phyloP scores from a whole-genome alignment of 2,888 invertebrate species.

The Nomada ruficornis region DNA sequence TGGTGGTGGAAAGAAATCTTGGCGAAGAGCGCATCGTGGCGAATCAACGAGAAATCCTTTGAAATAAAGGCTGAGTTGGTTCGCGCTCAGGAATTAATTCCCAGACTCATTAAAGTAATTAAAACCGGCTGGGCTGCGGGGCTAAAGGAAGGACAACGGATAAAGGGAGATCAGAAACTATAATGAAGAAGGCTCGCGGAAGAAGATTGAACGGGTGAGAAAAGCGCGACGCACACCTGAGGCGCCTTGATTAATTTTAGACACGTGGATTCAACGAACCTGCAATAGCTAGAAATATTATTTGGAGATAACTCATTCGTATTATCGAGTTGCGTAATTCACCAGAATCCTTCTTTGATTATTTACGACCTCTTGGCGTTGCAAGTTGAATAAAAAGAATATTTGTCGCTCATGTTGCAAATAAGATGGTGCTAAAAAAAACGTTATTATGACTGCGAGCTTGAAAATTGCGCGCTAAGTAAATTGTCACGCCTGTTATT shows the following conservation, averaged over 20 bases:
- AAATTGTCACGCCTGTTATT: too few species aligned
- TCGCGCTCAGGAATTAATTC: slow-evolving; percentile 59
- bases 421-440: too few species aligned
- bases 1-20: slow-evolving; percentile 6
- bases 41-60: slow-evolving; percentile 32
- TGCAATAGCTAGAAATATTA: too few species aligned
- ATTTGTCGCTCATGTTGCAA: too few species aligned
- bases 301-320: too few species aligned
- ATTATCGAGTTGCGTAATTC: too few species aligned
- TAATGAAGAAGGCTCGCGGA: slow-evolving; percentile 30
- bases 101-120: slow-evolving; percentile 65
- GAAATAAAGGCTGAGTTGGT: slow-evolving; percentile 45
- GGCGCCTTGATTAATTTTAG: slow-evolving; percentile 12
- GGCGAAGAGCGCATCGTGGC: slow-evolving; percentile 38
- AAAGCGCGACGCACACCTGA: slow-evolving; percentile 14
- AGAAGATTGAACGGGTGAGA: not conserved
- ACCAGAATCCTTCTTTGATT: too few species aligned
- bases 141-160: slow-evolving; percentile 28
- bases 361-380: too few species aligned
- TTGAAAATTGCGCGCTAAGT: too few species aligned
- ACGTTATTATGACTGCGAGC: too few species aligned
- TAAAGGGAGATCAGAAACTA: slow-evolving; percentile 41
- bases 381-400: too few species aligned
- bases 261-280: too few species aligned
- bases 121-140: slow-evolving; percentile 38